Conservation (phyloP, 2,797 vertebrate species). For the Silurus lanzhouensis region DNA sequence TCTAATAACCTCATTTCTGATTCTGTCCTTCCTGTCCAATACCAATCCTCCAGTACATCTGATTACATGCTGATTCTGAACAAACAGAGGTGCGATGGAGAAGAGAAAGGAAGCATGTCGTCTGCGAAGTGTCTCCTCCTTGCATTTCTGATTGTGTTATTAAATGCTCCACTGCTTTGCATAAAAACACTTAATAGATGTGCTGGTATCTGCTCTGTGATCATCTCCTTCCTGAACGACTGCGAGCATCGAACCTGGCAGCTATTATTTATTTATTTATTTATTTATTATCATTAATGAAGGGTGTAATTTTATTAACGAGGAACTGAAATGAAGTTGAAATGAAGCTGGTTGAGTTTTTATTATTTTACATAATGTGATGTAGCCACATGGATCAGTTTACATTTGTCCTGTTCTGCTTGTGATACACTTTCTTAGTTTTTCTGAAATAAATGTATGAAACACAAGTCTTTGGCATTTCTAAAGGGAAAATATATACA, state of each 20-base stretch:
- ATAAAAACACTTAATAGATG: neutral
- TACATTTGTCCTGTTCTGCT: constrained; percentile 28
- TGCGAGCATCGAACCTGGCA: constrained; percentile 44
- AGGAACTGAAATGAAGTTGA: constrained; percentile 4
- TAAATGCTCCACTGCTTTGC: neutral
- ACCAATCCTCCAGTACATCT: neutral
- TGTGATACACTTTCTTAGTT: constrained; percentile 39
- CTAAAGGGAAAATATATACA: neutral
- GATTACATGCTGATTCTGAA: neutral
- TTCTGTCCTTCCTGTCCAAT: no score
- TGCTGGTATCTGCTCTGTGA: neutral
- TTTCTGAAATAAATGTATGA: constrained; percentile 46
- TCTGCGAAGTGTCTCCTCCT: constrained; percentile 18
- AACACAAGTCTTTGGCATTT: neutral
- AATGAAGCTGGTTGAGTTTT: neutral
- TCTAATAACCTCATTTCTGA: no score
- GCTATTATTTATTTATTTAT: constrained; percentile 39
- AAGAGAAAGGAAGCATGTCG: neutral
- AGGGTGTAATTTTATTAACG: neutral
- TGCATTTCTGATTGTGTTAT: neutral
- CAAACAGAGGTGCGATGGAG: neutral
- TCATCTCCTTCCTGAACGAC: neutral
- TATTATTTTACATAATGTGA: neutral
- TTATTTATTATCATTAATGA: no score
- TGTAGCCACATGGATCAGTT: neutral